A percentile compares a stretch with the other conserved stretches of the same genome.
Evolutionary conservation across 2,888 invertebrate genomes (phyloP).

Genomic region (Tigriopus californicus): DNA sequence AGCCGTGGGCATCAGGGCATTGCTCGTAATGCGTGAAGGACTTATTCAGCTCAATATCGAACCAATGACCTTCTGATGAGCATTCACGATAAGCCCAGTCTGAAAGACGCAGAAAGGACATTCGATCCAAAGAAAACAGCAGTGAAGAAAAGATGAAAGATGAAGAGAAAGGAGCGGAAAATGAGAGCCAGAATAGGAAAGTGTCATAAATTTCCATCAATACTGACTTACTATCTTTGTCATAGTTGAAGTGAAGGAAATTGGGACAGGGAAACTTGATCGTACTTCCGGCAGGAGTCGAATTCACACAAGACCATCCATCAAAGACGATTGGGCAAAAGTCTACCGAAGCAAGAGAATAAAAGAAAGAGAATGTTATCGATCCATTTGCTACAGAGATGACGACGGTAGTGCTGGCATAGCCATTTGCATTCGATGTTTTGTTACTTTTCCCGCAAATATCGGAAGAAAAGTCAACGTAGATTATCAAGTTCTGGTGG

Average conservation of each 20-base stretch:
- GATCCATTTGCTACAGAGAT: too few species aligned
- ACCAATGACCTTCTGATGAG: neutral
- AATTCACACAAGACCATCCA: constrained; percentile 31
- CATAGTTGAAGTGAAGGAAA: constrained; percentile 24
- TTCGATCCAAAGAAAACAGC: neutral
- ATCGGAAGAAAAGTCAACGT: too few species aligned
- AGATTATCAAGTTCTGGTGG: too few species aligned
- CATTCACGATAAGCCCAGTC: neutral
- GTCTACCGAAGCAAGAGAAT: too few species aligned
- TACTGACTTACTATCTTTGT: constrained; percentile 23
- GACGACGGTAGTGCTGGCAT: too few species aligned
- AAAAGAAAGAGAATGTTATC: constrained; percentile 18
- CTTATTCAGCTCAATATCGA: neutral
- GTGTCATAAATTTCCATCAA: too few species aligned
- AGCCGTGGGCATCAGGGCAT: constrained; percentile 11
- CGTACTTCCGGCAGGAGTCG: constrained; percentile 27
- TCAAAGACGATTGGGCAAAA: constrained; percentile 27
- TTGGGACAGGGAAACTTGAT: constrained; percentile 25
- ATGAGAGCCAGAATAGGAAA: too few species aligned
- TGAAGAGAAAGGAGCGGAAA: too few species aligned
- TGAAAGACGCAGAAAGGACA: neutral
- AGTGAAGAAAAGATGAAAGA: neutral
- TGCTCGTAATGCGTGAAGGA: neutral
- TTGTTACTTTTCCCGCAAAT: too few species aligned
- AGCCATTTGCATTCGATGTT: too few species aligned